Base-by-base conservation (phyloP, 2,113 vertebrate species). In the Lampris incognitus region DNA sequence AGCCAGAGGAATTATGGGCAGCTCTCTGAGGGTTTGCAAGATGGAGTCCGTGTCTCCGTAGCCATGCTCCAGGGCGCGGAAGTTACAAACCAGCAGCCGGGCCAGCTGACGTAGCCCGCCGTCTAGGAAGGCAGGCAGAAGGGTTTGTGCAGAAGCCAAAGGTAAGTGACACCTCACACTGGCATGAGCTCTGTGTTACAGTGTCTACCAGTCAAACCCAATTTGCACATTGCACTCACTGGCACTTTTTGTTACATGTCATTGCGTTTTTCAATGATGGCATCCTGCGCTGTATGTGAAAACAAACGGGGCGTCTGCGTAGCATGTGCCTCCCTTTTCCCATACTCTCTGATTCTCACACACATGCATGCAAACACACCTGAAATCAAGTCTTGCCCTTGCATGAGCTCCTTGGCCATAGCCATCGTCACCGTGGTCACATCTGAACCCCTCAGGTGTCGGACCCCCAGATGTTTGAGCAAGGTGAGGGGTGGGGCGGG, bases 1-100 rank as follows among this genome's bases (percentile, higher is more conserved):
- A 13, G 93, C 92, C 74, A 95, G 88, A n/a, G 95, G 95, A 60
- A 95, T 91, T 72, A 95, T 93, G 80, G 93, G 93, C 82, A 94
- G 83, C 3, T 92, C 91, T 52, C 67, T 82, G 10, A 95, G 92
- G 13, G 79, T 85, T 58, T 93, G 88, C 44, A 94, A 60, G 42
- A 94, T 83, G 24, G 74, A 74, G 3, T 94, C 92, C 0, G 77
- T 72, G 50, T 94, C 93, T 40, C 87, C 89, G 2, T 92, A 95
- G 58, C 94, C 93, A 0, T 93, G 84, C 76, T 95, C 94, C 77
- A 95, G 76, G 36, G 94, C 92, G n/a, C 94, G 91, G 85, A 92
- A 94, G 85, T 93, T 93, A 79, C 95, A 95, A 6, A 94, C 93
- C 85, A 95, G 80, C 5, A 95, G 85, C 76, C 86, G 85, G 81